These are phyloP conservation scores for Atta cephalotes DNA, from an alignment of 1,140 invertebrate genomes.

Conservation along the genomic window DNA sequence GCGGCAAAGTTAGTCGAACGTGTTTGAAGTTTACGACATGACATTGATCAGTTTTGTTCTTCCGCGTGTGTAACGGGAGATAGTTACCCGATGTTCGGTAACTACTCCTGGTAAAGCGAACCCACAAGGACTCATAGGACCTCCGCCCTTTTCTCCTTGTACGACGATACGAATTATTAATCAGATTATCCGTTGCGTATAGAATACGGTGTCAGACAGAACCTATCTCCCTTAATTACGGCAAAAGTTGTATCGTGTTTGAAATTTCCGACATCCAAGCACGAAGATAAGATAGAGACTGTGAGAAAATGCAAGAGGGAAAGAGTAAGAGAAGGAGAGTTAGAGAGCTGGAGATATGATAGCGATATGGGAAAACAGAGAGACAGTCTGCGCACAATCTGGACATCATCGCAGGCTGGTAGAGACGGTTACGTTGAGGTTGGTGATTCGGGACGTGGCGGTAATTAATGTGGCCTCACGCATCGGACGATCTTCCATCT, in stretches of 20 bases:
- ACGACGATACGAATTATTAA: slow-evolving; percentile 61
- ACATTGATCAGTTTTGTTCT: slow-evolving; percentile 50
- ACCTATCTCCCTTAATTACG: slow-evolving; percentile 62
- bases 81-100: slow-evolving; percentile 50
- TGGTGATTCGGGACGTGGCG: slow-evolving; percentile 46
- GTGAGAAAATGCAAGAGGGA: background rate
- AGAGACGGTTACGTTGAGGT: slow-evolving; percentile 44
- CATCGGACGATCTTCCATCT: slow-evolving; percentile 56
- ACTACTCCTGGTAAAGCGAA: slow-evolving; percentile 34
- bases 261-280: slow-evolving; percentile 58
- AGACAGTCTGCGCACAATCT: slow-evolving; percentile 39
- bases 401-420: slow-evolving; percentile 34
- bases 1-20: slow-evolving; percentile 37
- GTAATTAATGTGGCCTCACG: slow-evolving; percentile 74
- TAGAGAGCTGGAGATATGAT: background rate
- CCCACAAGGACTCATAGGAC: background rate
- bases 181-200: slow-evolving; percentile 31
- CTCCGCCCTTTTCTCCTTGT: background rate
- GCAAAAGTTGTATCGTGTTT: slow-evolving; percentile 55
- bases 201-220: slow-evolving; percentile 56
- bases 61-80: slow-evolving; percentile 33
- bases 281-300: slow-evolving; percentile 11
- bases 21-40: slow-evolving; percentile 46
- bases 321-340: background rate
- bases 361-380: background rate